Evolutionary conservation across 2,797 vertebrate genomes (phyloP), one percentile per base, ranked within the genome.

Genomic region (Tympanoctomys barrerae): DNA sequence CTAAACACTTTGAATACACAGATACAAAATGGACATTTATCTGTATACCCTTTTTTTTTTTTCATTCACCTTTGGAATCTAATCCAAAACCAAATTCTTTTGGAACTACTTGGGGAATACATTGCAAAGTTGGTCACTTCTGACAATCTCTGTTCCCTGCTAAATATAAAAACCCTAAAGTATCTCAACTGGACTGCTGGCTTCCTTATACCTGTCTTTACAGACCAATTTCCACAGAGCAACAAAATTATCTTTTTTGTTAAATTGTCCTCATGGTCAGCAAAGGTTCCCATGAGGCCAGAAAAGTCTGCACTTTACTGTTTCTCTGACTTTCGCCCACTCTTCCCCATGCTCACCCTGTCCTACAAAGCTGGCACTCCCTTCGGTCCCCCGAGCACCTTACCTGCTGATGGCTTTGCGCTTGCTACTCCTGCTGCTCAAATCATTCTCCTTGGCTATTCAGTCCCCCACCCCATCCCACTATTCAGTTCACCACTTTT

Each of bases 361-460:
- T 64, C 19, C 33, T 0, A 2, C 16, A 39, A 7, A 19, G 12
- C 46, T 39, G 59, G n/a, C 19, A 0, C 4, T 18, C 42, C 21
- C 7, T 62, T 61, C 59, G 87, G 22, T 28, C 49, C 39, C 52
- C 33, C 21, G 13, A 36, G 12, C 22, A 66, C 33, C 2, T 6
- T 1, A 1, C 3, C 49, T 7, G 21, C 52, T 66, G n/a, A 5
- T 22, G 8, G n/a, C 9, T 73, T 14, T 24, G 10, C 4, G 42
- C 33, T 75, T 31, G 7, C 36, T n/a, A 1, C 12, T 31, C 21
- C 7, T 8, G 39, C 22, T 36, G 46, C 21, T 92, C 26, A 8
- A 8, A 26, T 49, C 2, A 36, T 8, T 11, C 13, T 0, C 28
- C 26, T 12, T 13, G 0, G 21, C 21, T 13, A 59, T 13, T 68